phyloP scores from a whole-genome alignment of 2,113 vertebrate species.

The Rostratula benghalensis region DNA sequence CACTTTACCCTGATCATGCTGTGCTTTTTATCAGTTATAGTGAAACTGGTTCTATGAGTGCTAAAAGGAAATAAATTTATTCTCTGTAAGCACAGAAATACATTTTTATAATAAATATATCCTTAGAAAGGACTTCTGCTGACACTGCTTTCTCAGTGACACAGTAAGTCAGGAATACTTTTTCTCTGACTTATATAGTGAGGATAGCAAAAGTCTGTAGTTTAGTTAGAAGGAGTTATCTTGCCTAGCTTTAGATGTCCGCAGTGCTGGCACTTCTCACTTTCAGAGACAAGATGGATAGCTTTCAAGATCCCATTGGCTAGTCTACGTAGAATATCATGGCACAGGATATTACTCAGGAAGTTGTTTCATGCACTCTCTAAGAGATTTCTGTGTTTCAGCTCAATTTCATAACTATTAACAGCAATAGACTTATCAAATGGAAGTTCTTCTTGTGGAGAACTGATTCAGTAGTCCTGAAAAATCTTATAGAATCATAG shows the following conservation, averaged over 20 bases:
- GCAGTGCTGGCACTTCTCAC: not conserved
- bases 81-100: not conserved
- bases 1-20: not conserved
- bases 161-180: not conserved
- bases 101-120: not conserved
- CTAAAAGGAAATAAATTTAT: not conserved
- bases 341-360: not conserved
- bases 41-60: not conserved
- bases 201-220: not conserved
- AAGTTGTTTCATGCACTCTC: not conserved
- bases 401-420: not conserved
- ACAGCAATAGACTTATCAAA: not conserved
- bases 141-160: not conserved
- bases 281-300: not conserved
- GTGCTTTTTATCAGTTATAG: not conserved
- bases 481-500: not conserved
- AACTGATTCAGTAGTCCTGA: not conserved
- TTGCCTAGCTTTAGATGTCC: not conserved
- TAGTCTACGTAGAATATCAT: not conserved
- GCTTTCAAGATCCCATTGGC: not conserved
- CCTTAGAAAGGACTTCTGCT: not conserved
- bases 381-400: not conserved
- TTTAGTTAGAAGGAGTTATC: not conserved
- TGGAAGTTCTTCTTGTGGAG: not conserved
- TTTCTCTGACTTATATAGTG: not conserved